phyloP scores from a whole-genome alignment of 2,888 invertebrate species.

The Escarpia spicata region DNA sequence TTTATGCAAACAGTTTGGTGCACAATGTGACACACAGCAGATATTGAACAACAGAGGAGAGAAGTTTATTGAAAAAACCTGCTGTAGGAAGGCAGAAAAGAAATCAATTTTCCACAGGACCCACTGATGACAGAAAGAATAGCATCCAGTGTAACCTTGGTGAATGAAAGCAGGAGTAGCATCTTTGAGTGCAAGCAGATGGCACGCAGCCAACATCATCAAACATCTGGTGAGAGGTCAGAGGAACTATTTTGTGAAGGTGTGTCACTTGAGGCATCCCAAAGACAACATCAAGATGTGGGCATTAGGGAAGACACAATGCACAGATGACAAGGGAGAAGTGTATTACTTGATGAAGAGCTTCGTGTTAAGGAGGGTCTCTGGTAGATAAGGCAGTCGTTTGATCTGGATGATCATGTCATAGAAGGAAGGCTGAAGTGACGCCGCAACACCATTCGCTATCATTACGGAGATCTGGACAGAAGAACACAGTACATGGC shows the following conservation, averaged over 20 bases:
- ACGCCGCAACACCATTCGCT: conserved; percentile 90
- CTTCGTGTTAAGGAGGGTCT: conserved; percentile 17
- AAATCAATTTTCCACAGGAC: no score
- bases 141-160: neutral
- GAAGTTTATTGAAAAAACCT: no score
- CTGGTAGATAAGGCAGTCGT: conserved; percentile 76
- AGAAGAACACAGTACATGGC: conserved; percentile 17
- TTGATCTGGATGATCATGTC: conserved; percentile 98
- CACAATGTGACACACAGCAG: no score
- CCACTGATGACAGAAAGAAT: no score
- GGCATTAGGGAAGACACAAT: neutral
- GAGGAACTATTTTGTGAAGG: conserved; percentile 1
- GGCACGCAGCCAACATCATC: neutral
- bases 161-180: neutral
- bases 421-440: conserved; percentile 96
- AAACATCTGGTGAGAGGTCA: neutral
- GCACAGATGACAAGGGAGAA: neutral
- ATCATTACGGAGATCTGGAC: conserved; percentile 87
- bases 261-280: neutral
- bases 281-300: neutral
- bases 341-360: conserved; percentile 2
- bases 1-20: neutral
- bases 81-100: no score
- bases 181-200: neutral
- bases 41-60: no score